Conservation (phyloP, 2,797 vertebrate genomes). For the Eulemur coronatus region DNA sequence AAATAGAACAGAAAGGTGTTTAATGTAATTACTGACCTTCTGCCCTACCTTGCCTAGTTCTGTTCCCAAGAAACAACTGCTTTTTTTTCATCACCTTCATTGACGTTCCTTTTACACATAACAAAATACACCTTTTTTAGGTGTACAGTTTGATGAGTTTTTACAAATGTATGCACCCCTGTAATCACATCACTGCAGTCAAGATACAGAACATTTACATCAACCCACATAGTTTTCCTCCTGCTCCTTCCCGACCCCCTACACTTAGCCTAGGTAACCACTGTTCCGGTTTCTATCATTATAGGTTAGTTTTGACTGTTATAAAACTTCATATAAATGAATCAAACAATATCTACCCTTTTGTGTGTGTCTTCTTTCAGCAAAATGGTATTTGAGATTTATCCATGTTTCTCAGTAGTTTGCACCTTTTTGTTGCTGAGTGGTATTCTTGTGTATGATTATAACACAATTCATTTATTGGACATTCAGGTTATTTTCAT, state of each 20-base stretch:
- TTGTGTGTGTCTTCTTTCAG: neutral
- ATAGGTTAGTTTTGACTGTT: neutral
- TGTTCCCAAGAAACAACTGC: neutral
- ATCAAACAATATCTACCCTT: neutral
- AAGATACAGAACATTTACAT: neutral
- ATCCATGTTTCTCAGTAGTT: neutral
- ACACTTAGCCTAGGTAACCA: neutral
- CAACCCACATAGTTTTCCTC: neutral
- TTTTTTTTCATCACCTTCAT: neutral
- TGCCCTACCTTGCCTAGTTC: neutral
- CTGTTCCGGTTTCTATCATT: neutral
- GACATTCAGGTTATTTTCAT: neutral
- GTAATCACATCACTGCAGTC: neutral
- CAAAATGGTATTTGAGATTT: neutral
- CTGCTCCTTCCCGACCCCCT: neutral
- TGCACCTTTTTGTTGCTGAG: neutral
- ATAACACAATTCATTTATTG: neutral
- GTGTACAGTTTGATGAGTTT: neutral
- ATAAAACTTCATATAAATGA: neutral
- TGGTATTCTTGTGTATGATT: neutral
- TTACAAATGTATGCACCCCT: neutral
- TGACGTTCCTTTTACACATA: neutral
- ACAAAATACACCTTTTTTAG: neutral
- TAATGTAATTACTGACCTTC: neutral
- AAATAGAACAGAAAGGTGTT: neutral